phyloP scores from a whole-genome alignment of 2,797 vertebrate genomes.

The Xenops minutus region DNA sequence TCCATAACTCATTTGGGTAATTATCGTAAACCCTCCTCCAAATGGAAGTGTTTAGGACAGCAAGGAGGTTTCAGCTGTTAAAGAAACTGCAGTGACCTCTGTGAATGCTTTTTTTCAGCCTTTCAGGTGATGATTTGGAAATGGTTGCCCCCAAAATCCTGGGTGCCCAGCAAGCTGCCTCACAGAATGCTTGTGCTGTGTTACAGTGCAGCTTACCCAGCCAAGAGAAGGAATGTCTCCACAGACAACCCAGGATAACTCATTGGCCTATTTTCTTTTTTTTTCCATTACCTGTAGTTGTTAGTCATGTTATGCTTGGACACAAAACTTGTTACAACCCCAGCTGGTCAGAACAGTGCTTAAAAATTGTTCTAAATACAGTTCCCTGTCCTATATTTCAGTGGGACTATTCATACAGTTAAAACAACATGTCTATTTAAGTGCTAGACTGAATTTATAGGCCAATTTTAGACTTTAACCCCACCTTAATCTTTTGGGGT shows the following conservation, averaged over 20 bases:
- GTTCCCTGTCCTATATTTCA: background rate
- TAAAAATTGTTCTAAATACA: constrained; percentile 18
- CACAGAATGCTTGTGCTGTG: fast-evolving
- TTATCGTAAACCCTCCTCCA: background rate
- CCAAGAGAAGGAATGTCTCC: background rate
- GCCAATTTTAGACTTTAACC: background rate
- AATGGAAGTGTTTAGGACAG: background rate
- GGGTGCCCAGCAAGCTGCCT: background rate
- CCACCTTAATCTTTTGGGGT: fast-evolving
- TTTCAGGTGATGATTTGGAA: background rate
- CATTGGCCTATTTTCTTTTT: background rate
- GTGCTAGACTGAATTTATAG: background rate
- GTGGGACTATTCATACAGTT: background rate
- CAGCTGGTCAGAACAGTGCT: background rate
- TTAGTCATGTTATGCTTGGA: background rate
- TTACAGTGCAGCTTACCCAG: fast-evolving
- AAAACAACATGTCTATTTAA: background rate
- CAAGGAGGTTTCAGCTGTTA: background rate
- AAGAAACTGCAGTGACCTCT: background rate
- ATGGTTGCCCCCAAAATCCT: background rate
- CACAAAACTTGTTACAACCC: background rate
- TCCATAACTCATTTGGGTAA: background rate
- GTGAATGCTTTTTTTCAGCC: background rate
- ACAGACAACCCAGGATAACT: background rate
- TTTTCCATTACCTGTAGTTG: background rate